These are phyloP conservation scores for Xanthorhoe designata DNA, from an alignment of 2,888 invertebrate species.

Conservation along the genomic window DNA sequence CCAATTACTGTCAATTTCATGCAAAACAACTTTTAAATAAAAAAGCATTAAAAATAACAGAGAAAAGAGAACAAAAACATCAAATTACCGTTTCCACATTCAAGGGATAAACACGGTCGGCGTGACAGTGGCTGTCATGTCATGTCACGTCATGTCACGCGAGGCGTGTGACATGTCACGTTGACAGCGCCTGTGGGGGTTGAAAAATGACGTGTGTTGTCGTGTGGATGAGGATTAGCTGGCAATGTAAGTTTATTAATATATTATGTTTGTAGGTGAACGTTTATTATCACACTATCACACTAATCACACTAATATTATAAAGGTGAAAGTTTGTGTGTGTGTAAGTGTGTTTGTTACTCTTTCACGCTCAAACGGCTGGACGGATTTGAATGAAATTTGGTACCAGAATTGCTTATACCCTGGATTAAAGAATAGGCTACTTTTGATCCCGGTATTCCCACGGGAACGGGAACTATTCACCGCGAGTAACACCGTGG, in stretches of 20 bases:
- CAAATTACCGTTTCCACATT: conserved; percentile 32
- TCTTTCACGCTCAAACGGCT: too few relatives aligned
- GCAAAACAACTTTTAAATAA: conserved; percentile 7
- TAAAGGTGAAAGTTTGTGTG: too few relatives aligned
- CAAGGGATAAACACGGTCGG: conserved; percentile 40
- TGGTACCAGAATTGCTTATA: too few relatives aligned
- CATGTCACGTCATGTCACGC: conserved; percentile 49
- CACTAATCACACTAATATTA: too few relatives aligned
- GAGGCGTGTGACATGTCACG: conserved; percentile 46
- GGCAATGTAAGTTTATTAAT: conserved; percentile 20
- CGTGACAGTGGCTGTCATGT: conserved; percentile 62
- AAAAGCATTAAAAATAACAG: conserved; percentile 3
- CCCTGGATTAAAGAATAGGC: too few relatives aligned
- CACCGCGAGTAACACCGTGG: too few relatives aligned
- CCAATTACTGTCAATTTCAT: conserved; percentile 1
- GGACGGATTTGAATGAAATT: too few relatives aligned
- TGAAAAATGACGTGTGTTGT: conserved; percentile 46
- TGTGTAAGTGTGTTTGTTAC: too few relatives aligned
- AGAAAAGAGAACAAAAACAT: conserved; percentile 14
- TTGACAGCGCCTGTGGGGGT: conserved; percentile 46
- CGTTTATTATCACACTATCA: too few relatives aligned
- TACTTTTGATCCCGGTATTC: too few relatives aligned
- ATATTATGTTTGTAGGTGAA: conserved; percentile 5
- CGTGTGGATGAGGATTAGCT: conserved; percentile 35
- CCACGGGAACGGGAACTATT: too few relatives aligned